These are phyloP conservation scores for Omphaloscelis lunosa DNA, from an alignment of 2,888 invertebrate species.

Conservation along the genomic window DNA sequence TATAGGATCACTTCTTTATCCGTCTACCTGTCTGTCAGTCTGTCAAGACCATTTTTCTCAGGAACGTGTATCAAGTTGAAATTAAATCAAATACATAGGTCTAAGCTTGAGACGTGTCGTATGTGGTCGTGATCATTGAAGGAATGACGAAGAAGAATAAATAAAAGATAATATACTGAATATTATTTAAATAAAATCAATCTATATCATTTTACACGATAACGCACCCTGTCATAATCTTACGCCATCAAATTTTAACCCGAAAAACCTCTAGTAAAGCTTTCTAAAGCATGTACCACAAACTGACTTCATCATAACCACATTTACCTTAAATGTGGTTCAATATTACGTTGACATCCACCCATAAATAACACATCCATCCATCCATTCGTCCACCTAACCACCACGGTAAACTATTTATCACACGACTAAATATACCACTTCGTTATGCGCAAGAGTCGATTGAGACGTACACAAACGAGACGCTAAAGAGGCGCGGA, in stretches of 20 bases:
- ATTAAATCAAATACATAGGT: too few species aligned
- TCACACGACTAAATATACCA: constrained; percentile 56
- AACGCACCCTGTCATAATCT: too few species aligned
- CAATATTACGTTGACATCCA: not conserved
- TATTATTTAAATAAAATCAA: too few species aligned
- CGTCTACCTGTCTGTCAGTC: too few species aligned
- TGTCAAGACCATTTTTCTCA: too few species aligned
- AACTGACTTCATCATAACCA: not conserved
- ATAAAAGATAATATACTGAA: too few species aligned
- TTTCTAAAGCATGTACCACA: not conserved
- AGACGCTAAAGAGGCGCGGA: constrained; percentile 79
- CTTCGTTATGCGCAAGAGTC: constrained; percentile 64
- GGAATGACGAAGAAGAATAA: too few species aligned
- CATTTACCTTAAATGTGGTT: not conserved
- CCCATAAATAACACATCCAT: constrained; percentile 18
- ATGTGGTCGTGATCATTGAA: too few species aligned
- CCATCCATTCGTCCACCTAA: constrained; percentile 12
- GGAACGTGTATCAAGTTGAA: too few species aligned
- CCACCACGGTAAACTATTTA: constrained; percentile 43
- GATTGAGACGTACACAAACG: constrained; percentile 76
- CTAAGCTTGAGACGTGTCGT: too few species aligned
- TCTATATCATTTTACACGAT: too few species aligned
- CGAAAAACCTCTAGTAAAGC: not conserved
- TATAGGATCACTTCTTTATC: too few species aligned
- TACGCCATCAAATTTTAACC: not conserved